phyloP scores from a whole-genome alignment of 2,888 invertebrate species.

The Steinernema carpocapsae region DNA sequence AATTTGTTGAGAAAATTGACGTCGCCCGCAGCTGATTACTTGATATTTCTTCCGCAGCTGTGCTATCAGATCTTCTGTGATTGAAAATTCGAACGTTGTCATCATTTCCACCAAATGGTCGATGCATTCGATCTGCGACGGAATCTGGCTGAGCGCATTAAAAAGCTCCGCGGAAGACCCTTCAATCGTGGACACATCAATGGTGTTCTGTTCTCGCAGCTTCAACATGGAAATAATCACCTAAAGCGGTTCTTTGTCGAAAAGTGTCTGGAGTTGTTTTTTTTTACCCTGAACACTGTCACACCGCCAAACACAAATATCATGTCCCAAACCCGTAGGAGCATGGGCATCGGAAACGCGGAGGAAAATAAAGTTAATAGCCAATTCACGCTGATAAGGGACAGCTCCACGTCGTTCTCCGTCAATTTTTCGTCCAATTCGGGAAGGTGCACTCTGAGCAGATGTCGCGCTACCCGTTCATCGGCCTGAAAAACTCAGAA shows the following conservation, averaged over 20 bases:
- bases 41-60: conserved; percentile 64
- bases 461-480: conserved; percentile 88
- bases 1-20: no score
- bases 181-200: conserved; percentile 72
- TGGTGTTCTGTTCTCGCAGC: conserved; percentile 79
- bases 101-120: conserved; percentile 64
- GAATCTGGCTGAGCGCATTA: conserved; percentile 92
- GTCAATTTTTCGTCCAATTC: conserved; percentile 81
- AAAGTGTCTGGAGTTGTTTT: not conserved
- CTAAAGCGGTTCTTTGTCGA: conserved; percentile 42
- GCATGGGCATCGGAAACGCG: conserved; percentile 92
- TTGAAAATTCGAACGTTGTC: conserved; percentile 66
- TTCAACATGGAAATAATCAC: conserved; percentile 66
- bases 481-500: conserved; percentile 79
- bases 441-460: conserved; percentile 82
- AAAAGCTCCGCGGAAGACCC: conserved; percentile 88
- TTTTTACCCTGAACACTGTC: conserved; percentile 78
- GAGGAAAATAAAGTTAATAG: conserved; percentile 94
- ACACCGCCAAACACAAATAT: conserved; percentile 95
- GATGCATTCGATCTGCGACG: conserved; percentile 70
- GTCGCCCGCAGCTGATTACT: conserved; percentile 39
- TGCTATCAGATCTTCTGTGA: conserved; percentile 61
- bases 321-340: conserved; percentile 92
- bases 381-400: conserved; percentile 95
- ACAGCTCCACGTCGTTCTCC: conserved; percentile 85